Conservation (phyloP, 2,797 vertebrate genomes). For the Gymnopithys bicolor region DNA sequence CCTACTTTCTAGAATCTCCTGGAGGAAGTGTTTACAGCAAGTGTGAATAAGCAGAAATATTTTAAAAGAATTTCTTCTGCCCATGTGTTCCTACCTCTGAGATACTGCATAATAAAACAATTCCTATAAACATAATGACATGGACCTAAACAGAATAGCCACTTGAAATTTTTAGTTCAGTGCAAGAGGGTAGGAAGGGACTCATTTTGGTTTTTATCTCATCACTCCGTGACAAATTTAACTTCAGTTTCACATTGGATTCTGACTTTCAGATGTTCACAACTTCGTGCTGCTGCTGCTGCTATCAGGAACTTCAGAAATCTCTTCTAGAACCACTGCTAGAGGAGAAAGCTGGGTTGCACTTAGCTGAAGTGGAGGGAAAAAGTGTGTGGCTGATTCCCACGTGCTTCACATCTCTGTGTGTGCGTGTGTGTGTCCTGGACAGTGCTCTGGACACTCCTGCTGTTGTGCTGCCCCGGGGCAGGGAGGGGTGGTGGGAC, state of each 20-base stretch:
- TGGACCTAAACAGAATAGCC: not conserved
- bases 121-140: not conserved
- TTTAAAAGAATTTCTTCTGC: constrained; percentile 3
- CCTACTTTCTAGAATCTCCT: constrained; percentile 60
- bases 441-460: not conserved
- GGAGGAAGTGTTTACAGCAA: constrained; percentile 57
- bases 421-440: not conserved
- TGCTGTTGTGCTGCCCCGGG: not conserved
- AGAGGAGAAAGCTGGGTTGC: not conserved
- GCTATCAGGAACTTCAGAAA: not conserved
- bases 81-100: not conserved
- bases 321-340: not conserved
- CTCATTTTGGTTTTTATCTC: not conserved
- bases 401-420: fast-evolving
- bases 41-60: constrained; percentile 66
- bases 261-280: not conserved
- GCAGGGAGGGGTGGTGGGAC: not conserved
- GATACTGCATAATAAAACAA: not conserved
- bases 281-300: not conserved
- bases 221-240: not conserved
- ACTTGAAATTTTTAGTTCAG: not conserved
- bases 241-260: not conserved
- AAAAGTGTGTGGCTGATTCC: not conserved
- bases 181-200: not conserved
- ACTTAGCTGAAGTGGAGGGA: not conserved